Evolutionary conservation across 2,113 vertebrate genomes (phyloP).

Genomic region (Crotalus viridis): DNA sequence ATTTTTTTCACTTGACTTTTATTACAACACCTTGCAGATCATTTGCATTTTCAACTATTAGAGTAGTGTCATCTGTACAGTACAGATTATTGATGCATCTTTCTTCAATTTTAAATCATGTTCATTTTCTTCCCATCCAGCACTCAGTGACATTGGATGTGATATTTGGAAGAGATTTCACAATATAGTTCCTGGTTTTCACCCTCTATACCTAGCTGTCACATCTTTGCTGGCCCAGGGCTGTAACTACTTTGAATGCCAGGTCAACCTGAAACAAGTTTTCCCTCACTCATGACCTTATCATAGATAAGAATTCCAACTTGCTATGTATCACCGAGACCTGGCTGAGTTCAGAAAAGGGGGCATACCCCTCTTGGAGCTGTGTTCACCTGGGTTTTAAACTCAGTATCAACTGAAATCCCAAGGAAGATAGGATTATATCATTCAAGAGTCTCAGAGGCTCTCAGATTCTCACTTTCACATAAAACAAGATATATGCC

Average conservation of each 20-base stretch:
- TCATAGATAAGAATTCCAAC: not conserved
- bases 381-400: not conserved
- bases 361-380: not conserved
- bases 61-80: not conserved
- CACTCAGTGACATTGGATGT: not conserved
- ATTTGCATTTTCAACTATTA: not conserved
- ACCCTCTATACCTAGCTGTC: not conserved
- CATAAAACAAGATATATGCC: not conserved
- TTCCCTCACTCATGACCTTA: not conserved
- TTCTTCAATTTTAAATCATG: not conserved
- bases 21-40: not conserved
- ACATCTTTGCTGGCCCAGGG: not conserved
- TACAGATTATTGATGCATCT: not conserved
- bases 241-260: not conserved
- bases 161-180: not conserved
- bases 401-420: not conserved
- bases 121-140: not conserved
- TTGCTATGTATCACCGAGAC: not conserved
- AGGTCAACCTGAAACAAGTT: not conserved
- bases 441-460: not conserved
- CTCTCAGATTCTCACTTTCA: not conserved
- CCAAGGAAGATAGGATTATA: not conserved
- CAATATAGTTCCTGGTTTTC: not conserved
- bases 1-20: not conserved
- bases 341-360: not conserved